A percentile compares a stretch with the other conserved stretches of the same genome.
These are phyloP conservation scores for Rhynchopsitta pachyrhyncha DNA, from an alignment of 2,113 vertebrate species.

Conservation along the genomic window DNA sequence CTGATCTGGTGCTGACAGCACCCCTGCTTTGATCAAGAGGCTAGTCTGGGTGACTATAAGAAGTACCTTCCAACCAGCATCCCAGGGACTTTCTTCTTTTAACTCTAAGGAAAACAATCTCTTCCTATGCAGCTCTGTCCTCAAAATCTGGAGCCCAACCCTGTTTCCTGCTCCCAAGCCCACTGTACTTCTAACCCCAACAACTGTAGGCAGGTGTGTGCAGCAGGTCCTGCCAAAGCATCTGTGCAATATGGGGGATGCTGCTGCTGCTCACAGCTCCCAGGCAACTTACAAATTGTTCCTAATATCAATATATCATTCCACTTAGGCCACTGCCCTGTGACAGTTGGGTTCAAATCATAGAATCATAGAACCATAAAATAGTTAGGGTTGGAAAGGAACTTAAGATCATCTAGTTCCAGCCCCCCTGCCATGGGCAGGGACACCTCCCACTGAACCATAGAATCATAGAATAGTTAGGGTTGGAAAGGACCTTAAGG, in stretches of 20 bases:
- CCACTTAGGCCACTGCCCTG: background rate
- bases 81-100: background rate
- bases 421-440: no score
- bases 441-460: no score
- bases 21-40: background rate
- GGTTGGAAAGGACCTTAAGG: no score
- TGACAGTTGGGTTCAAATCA: background rate
- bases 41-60: background rate
- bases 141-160: background rate
- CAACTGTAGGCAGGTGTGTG: background rate
- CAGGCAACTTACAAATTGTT: background rate
- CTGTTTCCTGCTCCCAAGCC: background rate
- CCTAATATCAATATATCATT: background rate
- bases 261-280: background rate
- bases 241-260: background rate
- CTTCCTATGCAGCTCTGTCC: background rate
- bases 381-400: no score
- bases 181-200: fast-evolving
- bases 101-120: background rate
- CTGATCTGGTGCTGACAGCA: background rate
- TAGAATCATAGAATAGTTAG: no score
- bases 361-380: no score
- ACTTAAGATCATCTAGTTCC: no score
- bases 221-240: background rate
- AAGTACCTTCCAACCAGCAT: background rate